Base-by-base conservation (phyloP, 2,113 vertebrate genomes). In the Myanophis thanlyinensis region DNA sequence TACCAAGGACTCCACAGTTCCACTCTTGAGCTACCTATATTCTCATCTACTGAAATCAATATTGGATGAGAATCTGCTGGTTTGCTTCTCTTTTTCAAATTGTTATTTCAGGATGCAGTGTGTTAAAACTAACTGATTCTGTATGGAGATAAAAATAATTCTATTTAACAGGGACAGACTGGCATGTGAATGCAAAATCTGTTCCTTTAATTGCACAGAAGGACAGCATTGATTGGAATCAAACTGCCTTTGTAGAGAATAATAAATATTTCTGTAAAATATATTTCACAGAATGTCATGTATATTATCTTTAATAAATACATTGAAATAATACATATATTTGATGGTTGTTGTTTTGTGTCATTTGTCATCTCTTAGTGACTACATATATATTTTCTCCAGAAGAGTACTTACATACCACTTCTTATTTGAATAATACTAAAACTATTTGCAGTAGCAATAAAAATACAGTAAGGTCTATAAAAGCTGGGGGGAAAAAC, bases 121-220 rank as follows among this genome's bases (percentile, higher is more conserved):
- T 97, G 97, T 96, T 95, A 67, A 96, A 95, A 97, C 97, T 97
- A 93, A 95, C 91, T 93, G 92, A 67, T 91, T 95, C 92, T 91
- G 94, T 85, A 80, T 7, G 85, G 92, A 89, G 0, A 44, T 95
- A 95, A 97, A 98, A 97, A 97, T 96, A 97, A 94, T 94, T 94
- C 94, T 94, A 93, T 94, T 97, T 97, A 95, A 95, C 94, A 95
- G 95, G 94, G 95, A 96, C 97, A 97, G 97, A 97, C 98, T 80
- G 91, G 49, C 5, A 52, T 27, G 86, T 97, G 96, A 13, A 67
- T 97, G 97, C 94, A 95, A 96, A 97, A 97, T 97, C 91, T 94
- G 87, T 85, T 89, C 0, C 93, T 96, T 93, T 90, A 89, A 94
- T 94, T 94, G 94, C 87, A 73, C 93, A 94, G 95, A 95, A 97